Evolutionary conservation across 92 coral and sea anemone genomes (phyloP), one percentile per base, ranked within the genome.

Genomic region (Actinernus sp.): DNA sequence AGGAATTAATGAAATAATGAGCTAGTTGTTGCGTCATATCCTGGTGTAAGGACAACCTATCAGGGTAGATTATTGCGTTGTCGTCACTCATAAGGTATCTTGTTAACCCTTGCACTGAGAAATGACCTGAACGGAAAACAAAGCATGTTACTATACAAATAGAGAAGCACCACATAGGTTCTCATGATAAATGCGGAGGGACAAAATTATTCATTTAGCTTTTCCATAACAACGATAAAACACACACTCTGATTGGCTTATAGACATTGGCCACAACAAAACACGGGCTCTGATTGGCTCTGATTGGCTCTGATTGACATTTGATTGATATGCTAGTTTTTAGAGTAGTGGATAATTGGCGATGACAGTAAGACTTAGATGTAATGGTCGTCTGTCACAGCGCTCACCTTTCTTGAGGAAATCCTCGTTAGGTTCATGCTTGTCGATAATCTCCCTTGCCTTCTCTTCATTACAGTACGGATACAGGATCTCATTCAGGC

Each of bases 331-430:
- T n/a, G n/a, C n/a, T n/a, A n/a, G n/a, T n/a, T n/a, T n/a, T n/a
- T n/a, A n/a, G n/a, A n/a, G n/a, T n/a, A n/a, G n/a, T n/a, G n/a
- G n/a, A n/a, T n/a, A n/a, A n/a, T n/a, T n/a, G n/a, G n/a, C n/a
- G n/a, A n/a, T n/a, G n/a, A n/a, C n/a, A n/a, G n/a, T n/a, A n/a
- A n/a, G n/a, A n/a, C n/a, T n/a, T n/a, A n/a, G n/a, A n/a, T n/a
- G n/a, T n/a, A n/a, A n/a, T n/a, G n/a, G n/a, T n/a, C n/a, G n/a
- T n/a, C n/a, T n/a, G n/a, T n/a, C n/a, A n/a, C n/a, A n/a, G n/a
- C n/a, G n/a, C n/a, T n/a, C n/a, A 91, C 99, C 99, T 84, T 95
- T 95, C 72, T 76, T 86, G 5, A 93, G 86, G 77, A 95, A 95
- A 56, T 91, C 97, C 78, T 73, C 76, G 18, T 88, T 91, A 4